Percentiles rank a stretch among this genome's conserved stretches.
phyloP scores from a whole-genome alignment of 2,113 vertebrate species.

The Nothobranchius furzeri region DNA sequence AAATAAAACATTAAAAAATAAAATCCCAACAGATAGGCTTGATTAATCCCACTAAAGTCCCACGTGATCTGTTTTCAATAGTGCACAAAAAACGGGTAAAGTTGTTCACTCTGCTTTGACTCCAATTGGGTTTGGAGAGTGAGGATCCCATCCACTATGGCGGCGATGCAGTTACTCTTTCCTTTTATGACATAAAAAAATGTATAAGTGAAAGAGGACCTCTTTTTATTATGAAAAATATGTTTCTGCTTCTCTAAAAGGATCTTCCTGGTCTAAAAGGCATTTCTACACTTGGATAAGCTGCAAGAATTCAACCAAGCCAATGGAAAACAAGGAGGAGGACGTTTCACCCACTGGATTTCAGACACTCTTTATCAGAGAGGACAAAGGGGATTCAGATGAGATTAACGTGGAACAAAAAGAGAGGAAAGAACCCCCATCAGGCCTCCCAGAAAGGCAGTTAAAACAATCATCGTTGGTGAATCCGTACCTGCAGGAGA shows the following conservation, averaged over 20 bases:
- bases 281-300: too few species aligned
- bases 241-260: slow-evolving; percentile 29
- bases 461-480: slow-evolving; percentile 11
- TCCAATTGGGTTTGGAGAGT: too few species aligned
- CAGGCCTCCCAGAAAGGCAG: slow-evolving; percentile 17
- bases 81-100: too few species aligned
- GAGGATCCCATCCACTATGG: too few species aligned
- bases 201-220: background rate
- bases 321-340: slow-evolving; percentile 67
- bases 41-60: too few species aligned
- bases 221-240: background rate
- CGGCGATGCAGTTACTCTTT: too few species aligned
- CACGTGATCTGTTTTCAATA: too few species aligned
- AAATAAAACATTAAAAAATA: too few species aligned
- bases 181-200: too few species aligned
- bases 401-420: slow-evolving; percentile 18
- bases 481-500: slow-evolving; percentile 63
- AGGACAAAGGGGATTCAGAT: slow-evolving; percentile 45
- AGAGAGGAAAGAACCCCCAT: slow-evolving; percentile 13
- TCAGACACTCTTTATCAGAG: slow-evolving; percentile 66
- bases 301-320: background rate
- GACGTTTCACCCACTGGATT: slow-evolving; percentile 23
- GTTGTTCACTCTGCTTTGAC: too few species aligned
- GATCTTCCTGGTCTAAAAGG: background rate
- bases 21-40: too few species aligned